Evolutionary conservation across 2,888 invertebrate genomes (phyloP).

Genomic region (Pasiphila rectangulata): DNA sequence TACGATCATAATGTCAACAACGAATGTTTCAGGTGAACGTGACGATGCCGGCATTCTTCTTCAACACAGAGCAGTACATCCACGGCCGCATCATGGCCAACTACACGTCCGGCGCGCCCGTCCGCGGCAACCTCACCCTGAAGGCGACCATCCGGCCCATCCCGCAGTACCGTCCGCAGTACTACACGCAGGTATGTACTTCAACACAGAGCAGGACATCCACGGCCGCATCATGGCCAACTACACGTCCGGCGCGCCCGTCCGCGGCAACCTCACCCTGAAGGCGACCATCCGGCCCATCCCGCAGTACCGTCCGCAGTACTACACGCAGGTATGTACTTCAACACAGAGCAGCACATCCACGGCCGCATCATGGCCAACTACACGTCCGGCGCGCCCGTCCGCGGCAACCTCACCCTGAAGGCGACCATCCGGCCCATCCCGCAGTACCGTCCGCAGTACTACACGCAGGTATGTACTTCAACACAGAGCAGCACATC

Average conservation of each 20-base stretch:
- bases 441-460: slow-evolving; percentile 77
- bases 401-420: slow-evolving; percentile 92
- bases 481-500: slow-evolving; percentile 91
- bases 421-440: slow-evolving; percentile 89
- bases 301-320: slow-evolving; percentile 77
- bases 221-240: slow-evolving; percentile 95
- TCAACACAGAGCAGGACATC: slow-evolving; percentile 91
- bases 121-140: slow-evolving; percentile 92
- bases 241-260: slow-evolving; percentile 96
- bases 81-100: slow-evolving; percentile 95
- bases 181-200: slow-evolving; percentile 75
- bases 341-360: slow-evolving; percentile 91
- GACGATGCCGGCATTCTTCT: slow-evolving; percentile 96
- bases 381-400: slow-evolving; percentile 96
- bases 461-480: slow-evolving; percentile 75
- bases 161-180: slow-evolving; percentile 77
- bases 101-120: slow-evolving; percentile 96
- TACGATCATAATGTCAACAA: too few relatives aligned
- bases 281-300: slow-evolving; percentile 89
- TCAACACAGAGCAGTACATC: slow-evolving; percentile 91
- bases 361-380: slow-evolving; percentile 95
- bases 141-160: slow-evolving; percentile 89
- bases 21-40: slow-evolving; percentile 91
- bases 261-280: slow-evolving; percentile 92
- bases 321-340: slow-evolving; percentile 75